Evolutionary conservation across 2,797 vertebrate species (phyloP).

Genomic region (Clarias laeviceps): DNA sequence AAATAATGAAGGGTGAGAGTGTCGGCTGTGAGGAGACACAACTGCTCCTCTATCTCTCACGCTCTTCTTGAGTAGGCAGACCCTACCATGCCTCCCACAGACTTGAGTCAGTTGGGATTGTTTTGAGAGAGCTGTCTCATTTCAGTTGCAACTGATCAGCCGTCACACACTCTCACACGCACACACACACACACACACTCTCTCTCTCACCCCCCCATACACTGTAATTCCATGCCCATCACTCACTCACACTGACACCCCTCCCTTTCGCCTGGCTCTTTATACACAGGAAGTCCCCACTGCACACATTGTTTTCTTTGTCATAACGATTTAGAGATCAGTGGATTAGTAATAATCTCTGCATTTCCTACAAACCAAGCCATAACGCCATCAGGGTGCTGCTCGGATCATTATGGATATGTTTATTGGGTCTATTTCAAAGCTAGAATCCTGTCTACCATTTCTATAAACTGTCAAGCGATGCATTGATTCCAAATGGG

Average conservation of each 20-base stretch:
- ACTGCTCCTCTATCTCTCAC: conserved; percentile 60
- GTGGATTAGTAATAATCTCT: conserved; percentile 77
- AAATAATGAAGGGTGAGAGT: conserved; percentile 76
- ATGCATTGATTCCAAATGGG: conserved; percentile 57
- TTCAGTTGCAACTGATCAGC: conserved; percentile 48
- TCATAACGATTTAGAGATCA: conserved; percentile 79
- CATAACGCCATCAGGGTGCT: conserved; percentile 72
- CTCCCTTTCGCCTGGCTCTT: conserved; percentile 68
- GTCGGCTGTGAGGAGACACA: conserved; percentile 76
- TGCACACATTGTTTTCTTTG: conserved; percentile 78
- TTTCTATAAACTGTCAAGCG: conserved; percentile 68
- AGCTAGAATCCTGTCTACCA: conserved; percentile 65
- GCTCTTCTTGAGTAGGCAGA: conserved; percentile 27
- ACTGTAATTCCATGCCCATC: conserved; percentile 31
- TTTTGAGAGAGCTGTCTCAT: conserved; percentile 65
- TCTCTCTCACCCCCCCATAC: neutral
- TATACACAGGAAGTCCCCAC: conserved; percentile 83
- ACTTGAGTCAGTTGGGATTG: conserved; percentile 43
- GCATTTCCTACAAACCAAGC: conserved; percentile 70
- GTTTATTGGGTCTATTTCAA: conserved; percentile 71
- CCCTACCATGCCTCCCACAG: conserved; percentile 35
- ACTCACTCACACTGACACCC: conserved; percentile 26
- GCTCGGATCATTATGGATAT: conserved; percentile 71
- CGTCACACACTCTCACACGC: neutral
- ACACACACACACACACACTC: neutral